Conservation (phyloP, 2,888 invertebrate genomes). For the Pegoplata infirma region DNA sequence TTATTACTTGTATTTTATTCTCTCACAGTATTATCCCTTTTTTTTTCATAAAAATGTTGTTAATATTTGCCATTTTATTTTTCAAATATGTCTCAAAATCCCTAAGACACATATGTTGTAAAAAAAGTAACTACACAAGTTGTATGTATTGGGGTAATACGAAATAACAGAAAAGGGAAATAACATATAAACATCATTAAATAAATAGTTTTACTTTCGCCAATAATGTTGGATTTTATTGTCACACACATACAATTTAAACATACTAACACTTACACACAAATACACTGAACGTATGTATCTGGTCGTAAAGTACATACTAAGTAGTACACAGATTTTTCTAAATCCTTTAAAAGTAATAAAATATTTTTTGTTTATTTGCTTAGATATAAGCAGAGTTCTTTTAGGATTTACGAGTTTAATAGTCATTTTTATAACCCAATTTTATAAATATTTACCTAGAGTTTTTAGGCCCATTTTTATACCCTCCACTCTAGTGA, state of each 20-base stretch:
- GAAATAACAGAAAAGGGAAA: neutral
- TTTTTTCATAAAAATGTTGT: neutral
- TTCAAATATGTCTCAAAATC: slow-evolving; percentile 19
- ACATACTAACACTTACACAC: neutral
- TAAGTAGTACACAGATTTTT: slow-evolving; percentile 46
- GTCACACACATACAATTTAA: slow-evolving; percentile 21
- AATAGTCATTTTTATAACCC: neutral
- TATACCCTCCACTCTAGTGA: too few relatives aligned
- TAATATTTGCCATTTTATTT: slow-evolving; percentile 25
- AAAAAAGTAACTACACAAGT: too few relatives aligned
- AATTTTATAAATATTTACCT: neutral
- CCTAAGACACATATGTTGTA: slow-evolving; percentile 14
- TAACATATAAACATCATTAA: slow-evolving; percentile 46
- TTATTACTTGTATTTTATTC: slow-evolving; percentile 16
- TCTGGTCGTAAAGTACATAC: slow-evolving; percentile 35
- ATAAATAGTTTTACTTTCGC: slow-evolving; percentile 56
- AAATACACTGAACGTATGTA: neutral
- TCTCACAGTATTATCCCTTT: neutral
- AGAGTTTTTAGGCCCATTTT: too few relatives aligned
- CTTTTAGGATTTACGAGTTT: neutral
- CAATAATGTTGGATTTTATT: slow-evolving; percentile 49
- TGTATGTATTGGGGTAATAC: slow-evolving; percentile 13
- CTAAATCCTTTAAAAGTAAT: slow-evolving; percentile 35
- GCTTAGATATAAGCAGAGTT: slow-evolving; percentile 27
- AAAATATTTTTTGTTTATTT: slow-evolving; percentile 48